phyloP scores from a whole-genome alignment of 2,888 invertebrate genomes.

The Vanessa cardui region DNA sequence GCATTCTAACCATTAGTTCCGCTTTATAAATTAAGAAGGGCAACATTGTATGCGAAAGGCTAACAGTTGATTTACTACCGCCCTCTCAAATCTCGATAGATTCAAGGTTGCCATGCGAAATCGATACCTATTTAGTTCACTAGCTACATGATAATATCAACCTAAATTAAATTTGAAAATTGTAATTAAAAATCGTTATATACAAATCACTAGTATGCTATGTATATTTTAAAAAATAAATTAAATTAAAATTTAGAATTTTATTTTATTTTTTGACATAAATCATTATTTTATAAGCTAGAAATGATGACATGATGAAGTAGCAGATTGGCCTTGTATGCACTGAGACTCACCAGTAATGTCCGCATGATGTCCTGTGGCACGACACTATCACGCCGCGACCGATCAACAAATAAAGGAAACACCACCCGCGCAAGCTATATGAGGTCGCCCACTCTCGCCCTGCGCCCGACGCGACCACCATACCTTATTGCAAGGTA shows the following conservation, averaged over 20 bases:
- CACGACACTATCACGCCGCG: conserved; percentile 76
- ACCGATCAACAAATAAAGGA: conserved; percentile 80
- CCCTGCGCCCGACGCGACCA: conserved; percentile 73
- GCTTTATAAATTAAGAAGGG: conserved; percentile 71
- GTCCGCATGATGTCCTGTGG: conserved; percentile 75
- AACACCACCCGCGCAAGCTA: conserved; percentile 74
- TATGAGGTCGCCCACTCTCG: conserved; percentile 82
- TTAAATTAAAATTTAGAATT: not conserved
- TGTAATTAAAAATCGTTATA: not conserved
- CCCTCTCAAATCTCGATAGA: conserved; percentile 65
- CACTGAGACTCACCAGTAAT: conserved; percentile 71
- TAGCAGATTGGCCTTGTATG: conserved; percentile 53
- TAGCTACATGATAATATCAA: conserved; percentile 53
- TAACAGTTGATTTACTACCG: conserved; percentile 51
- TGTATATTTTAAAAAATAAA: not conserved
- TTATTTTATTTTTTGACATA: not conserved
- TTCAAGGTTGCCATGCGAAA: conserved; percentile 71
- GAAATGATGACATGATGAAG: conserved; percentile 44
- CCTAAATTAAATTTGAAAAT: conserved; percentile 50
- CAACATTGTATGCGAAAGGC: conserved; percentile 57
- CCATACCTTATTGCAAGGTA: conserved; percentile 79
- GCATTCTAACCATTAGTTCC: conserved; percentile 66
- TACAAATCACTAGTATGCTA: not conserved
- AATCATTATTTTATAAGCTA: conserved; percentile 9
- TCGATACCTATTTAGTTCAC: conserved; percentile 59